A percentile compares a stretch with the other conserved stretches of the same genome.
Conservation (phyloP, 1,140 invertebrate species). For the Metaphire vulgaris region DNA sequence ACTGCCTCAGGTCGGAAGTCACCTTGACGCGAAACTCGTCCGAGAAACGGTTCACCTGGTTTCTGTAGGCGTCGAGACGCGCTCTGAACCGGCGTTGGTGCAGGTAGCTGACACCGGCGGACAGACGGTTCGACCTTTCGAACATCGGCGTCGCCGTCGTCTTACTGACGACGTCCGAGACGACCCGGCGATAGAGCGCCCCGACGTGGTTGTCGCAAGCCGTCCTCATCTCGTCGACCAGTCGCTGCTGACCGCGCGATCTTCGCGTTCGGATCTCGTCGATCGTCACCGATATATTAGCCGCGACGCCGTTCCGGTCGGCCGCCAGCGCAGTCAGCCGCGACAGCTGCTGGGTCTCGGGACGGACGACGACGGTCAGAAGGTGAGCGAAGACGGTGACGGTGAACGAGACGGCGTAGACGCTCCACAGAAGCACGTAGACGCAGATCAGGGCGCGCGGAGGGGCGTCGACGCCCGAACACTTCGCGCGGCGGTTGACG, state of each 20-base stretch:
- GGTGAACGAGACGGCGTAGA: not conserved
- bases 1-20: not conserved
- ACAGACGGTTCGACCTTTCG: slow-evolving; percentile 18
- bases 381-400: not conserved
- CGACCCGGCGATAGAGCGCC: not conserved
- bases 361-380: not conserved
- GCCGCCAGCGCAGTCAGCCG: not conserved
- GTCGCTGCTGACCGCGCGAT: not conserved
- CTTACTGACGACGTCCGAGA: slow-evolving; percentile 12
- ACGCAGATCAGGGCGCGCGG: not conserved
- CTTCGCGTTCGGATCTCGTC: not conserved
- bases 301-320: not conserved
- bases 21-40: not conserved
- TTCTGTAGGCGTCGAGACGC: not conserved
- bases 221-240: not conserved
- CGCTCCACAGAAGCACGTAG: not conserved
- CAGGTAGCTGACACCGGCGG: not conserved
- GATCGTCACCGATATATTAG: not conserved
- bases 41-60: not conserved
- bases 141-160: slow-evolving; percentile 4
- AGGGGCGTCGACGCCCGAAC: no score
- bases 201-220: not conserved
- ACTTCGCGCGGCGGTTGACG: no score
- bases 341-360: not conserved
- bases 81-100: not conserved